phyloP scores from a whole-genome alignment of 2,888 invertebrate species.

The Cactoblastis cactorum region DNA sequence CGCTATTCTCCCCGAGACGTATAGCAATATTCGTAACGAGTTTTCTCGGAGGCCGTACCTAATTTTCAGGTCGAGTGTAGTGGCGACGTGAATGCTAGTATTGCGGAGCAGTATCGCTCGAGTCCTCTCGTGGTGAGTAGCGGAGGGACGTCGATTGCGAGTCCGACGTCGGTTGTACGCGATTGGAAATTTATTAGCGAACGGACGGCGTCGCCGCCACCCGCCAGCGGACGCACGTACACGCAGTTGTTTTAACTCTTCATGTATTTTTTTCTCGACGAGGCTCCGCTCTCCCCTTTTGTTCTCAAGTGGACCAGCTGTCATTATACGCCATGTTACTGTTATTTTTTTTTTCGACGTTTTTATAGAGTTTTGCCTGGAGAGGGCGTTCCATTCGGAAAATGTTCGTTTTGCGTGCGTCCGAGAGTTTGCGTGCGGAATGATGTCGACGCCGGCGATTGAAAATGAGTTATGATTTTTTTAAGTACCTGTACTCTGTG shows the following conservation, averaged over 20 bases:
- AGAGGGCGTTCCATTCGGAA: slow-evolving; percentile 76
- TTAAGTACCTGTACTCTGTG: slow-evolving; percentile 49
- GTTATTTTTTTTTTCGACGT: slow-evolving; percentile 77
- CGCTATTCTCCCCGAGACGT: slow-evolving; percentile 73
- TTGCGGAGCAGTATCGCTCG: slow-evolving; percentile 26
- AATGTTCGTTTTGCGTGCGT: slow-evolving; percentile 79
- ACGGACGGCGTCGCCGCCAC: slow-evolving; percentile 45
- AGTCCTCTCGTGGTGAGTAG: slow-evolving; percentile 47
- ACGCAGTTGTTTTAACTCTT: slow-evolving; percentile 74
- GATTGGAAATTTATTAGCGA: slow-evolving; percentile 77
- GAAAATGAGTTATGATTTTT: slow-evolving; percentile 69
- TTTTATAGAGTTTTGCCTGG: slow-evolving; percentile 77
- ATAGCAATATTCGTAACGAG: slow-evolving; percentile 78
- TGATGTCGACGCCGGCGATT: slow-evolving; percentile 65
- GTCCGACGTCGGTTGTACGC: slow-evolving; percentile 58
- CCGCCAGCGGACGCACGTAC: slow-evolving; percentile 47
- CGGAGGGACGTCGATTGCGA: slow-evolving; percentile 46
- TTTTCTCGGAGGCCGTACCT: slow-evolving; percentile 72
- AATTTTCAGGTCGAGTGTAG: slow-evolving; percentile 69
- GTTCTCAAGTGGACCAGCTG: slow-evolving; percentile 81
- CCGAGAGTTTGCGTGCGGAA: slow-evolving; percentile 73
- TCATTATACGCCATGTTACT: slow-evolving; percentile 81
- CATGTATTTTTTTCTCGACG: slow-evolving; percentile 76
- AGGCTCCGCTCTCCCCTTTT: slow-evolving; percentile 76
- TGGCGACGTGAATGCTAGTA: slow-evolving; percentile 32